Conservation (phyloP, 2,888 invertebrate species). For the Platynereis dumerilii region DNA sequence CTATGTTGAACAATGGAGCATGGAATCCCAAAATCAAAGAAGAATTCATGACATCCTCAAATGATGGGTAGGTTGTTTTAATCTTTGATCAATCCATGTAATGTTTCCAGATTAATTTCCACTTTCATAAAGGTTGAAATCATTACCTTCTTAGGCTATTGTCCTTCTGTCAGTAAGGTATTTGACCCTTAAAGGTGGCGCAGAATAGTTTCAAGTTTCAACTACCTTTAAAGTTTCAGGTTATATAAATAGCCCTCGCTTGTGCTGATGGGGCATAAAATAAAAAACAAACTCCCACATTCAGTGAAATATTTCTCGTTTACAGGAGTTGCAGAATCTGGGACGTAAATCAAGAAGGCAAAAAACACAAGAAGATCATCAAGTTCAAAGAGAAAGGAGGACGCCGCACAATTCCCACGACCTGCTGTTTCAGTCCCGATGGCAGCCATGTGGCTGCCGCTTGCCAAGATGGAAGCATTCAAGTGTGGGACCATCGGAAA, state of each 20-base stretch:
- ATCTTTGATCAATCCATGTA: too few species aligned
- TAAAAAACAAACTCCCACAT: too few species aligned
- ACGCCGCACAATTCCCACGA: slow-evolving; percentile 81
- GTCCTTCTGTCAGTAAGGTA: too few species aligned
- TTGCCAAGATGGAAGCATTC: slow-evolving; percentile 93
- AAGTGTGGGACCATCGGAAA: slow-evolving; percentile 95
- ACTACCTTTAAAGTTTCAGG: too few species aligned
- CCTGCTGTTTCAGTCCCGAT: slow-evolving; percentile 84
- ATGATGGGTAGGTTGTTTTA: slow-evolving; percentile 82
- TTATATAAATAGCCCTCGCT: too few species aligned
- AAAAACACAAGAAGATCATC: slow-evolving; percentile 79
- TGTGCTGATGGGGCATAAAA: too few species aligned
- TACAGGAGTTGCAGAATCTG: slow-evolving; percentile 83
- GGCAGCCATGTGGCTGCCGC: slow-evolving; percentile 88
- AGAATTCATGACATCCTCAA: slow-evolving; percentile 93
- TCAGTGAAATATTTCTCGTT: too few species aligned
- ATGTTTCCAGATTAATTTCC: too few species aligned
- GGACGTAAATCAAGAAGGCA: slow-evolving; percentile 74
- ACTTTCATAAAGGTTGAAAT: too few species aligned
- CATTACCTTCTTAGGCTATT: too few species aligned
- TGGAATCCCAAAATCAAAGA: slow-evolving; percentile 92
- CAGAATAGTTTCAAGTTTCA: too few species aligned
- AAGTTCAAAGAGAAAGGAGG: slow-evolving; percentile 77
- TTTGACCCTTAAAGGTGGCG: too few species aligned
- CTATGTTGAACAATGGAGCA: slow-evolving; percentile 84